A percentile compares a stretch with the other conserved stretches of the same genome.
phyloP scores from a whole-genome alignment of 2,888 invertebrate genomes.

The Polyploca ridens region DNA sequence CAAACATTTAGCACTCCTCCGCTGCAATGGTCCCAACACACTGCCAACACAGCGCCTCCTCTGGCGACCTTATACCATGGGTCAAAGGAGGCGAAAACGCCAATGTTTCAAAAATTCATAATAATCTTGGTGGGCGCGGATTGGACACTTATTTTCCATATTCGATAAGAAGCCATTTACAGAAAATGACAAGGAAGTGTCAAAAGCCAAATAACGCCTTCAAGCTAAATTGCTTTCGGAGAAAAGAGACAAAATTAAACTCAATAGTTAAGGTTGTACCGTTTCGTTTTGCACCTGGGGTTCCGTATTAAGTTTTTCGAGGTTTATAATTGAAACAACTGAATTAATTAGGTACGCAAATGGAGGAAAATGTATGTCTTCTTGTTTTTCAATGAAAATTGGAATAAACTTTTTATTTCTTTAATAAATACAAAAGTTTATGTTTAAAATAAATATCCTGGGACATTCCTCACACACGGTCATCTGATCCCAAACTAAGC shows the following conservation, averaged over 20 bases:
- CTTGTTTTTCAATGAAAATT: too few species aligned
- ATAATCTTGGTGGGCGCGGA: neutral
- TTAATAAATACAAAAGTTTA: too few species aligned
- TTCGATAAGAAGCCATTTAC: conserved; percentile 3
- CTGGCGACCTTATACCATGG: too few species aligned
- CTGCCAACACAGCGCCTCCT: too few species aligned
- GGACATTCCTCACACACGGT: too few species aligned
- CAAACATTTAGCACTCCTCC: too few species aligned
- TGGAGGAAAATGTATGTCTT: neutral
- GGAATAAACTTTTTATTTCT: too few species aligned
- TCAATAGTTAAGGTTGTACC: neutral
- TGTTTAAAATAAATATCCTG: too few species aligned
- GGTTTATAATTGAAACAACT: neutral
- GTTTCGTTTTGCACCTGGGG: neutral
- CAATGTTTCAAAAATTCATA: neutral
- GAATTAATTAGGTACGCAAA: too few species aligned
- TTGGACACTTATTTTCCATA: neutral
- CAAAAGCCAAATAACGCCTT: conserved; percentile 24
- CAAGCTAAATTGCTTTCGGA: conserved; percentile 28
- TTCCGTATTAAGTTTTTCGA: neutral
- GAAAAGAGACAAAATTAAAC: conserved; percentile 17
- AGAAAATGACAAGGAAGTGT: conserved; percentile 20
- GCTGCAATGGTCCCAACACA: too few species aligned
- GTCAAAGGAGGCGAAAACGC: too few species aligned
- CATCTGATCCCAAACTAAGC: too few species aligned